Evolutionary conservation across 2,797 vertebrate genomes (phyloP), one percentile per base, ranked within the genome.

Genomic region (Lophotriccus pileatus): DNA sequence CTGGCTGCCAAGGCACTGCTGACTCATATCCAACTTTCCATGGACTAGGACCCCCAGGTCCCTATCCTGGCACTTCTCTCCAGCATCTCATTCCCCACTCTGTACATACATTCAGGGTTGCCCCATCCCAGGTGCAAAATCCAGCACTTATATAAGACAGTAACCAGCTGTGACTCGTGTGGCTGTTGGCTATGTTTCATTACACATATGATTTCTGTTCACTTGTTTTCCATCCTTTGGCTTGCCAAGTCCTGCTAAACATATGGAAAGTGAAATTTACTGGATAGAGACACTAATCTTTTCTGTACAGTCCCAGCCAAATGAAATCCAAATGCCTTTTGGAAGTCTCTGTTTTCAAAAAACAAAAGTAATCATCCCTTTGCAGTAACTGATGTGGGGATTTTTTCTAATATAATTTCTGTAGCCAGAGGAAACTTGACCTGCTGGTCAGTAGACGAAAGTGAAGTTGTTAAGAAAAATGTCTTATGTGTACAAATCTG

Each of bases 341-440:
- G 63, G 7, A 19, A 60, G 3, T 47, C 14, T 47, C 6, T 6
- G 7, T 43, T 60, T 39, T 17, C 7, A 21, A 47, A 30, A 68
- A 81, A 12, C 6, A 58, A 22, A 70, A 50, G 2, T 32, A 46
- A 55, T 60, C 7, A 34, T 19, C 10, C 4, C 10, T 68, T 77
- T 60, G 41, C 3, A 13, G 34, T 43, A 49, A 39, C 8, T 56
- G 6, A 7, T 20, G 5, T 22, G 7, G 2, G 2, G 4, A 1
- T 20, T 17, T 23, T 23, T 55, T 67, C 25, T 76, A 68, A 46
- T 4, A 5, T n/a, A 34, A 58, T 67, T 72, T 86, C 19, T 59
- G 39, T 43, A 76, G 10, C 24, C 32, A 37, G 44, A 43, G 22
- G 12, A 73, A 73, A 12, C 5, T 60, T 86, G 15, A 59, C 24